Percentiles rank a stretch among this genome's conserved stretches.
These are phyloP conservation scores for Xylocopa sonorina DNA, from an alignment of 1,140 invertebrate species.

Conservation along the genomic window DNA sequence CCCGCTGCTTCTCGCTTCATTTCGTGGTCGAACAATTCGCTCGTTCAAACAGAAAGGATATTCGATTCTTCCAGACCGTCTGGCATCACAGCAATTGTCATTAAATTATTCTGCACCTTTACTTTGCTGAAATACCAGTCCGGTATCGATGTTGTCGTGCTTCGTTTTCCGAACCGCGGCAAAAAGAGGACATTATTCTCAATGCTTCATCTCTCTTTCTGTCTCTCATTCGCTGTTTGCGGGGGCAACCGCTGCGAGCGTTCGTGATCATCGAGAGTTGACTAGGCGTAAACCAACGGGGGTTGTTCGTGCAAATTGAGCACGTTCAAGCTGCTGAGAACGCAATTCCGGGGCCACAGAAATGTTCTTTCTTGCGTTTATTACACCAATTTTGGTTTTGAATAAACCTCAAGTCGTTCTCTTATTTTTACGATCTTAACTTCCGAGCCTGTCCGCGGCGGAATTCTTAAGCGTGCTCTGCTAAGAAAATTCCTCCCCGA, in stretches of 20 bases:
- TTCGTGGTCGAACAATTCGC: background rate
- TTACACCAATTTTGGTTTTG: constrained; percentile 27
- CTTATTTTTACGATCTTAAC: background rate
- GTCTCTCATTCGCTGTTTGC: constrained; percentile 10
- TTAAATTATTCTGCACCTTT: constrained; percentile 39
- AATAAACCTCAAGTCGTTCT: background rate
- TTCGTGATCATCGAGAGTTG: constrained; percentile 43
- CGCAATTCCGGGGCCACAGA: constrained; percentile 22
- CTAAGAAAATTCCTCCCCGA: background rate
- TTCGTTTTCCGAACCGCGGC: constrained; percentile 17
- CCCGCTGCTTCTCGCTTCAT: background rate
- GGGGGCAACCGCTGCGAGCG: constrained; percentile 33
- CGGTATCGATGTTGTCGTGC: constrained; percentile 4
- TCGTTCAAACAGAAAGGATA: constrained; percentile 3
- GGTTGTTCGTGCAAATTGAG: constrained; percentile 51
- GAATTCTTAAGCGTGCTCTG: background rate
- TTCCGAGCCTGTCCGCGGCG: too few species aligned
- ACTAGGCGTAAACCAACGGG: constrained; percentile 45
- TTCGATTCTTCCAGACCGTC: constrained; percentile 21
- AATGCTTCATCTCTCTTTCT: background rate
- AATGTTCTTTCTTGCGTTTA: constrained; percentile 33
- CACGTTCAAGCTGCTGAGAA: constrained; percentile 47
- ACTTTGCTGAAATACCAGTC: background rate
- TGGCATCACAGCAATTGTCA: constrained; percentile 12
- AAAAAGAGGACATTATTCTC: constrained; percentile 49